Percentiles rank a stretch among this genome's conserved stretches.
These are phyloP conservation scores for Pristionchus exspectatus DNA, from an alignment of 2,888 invertebrate species.

Conservation along the genomic window DNA sequence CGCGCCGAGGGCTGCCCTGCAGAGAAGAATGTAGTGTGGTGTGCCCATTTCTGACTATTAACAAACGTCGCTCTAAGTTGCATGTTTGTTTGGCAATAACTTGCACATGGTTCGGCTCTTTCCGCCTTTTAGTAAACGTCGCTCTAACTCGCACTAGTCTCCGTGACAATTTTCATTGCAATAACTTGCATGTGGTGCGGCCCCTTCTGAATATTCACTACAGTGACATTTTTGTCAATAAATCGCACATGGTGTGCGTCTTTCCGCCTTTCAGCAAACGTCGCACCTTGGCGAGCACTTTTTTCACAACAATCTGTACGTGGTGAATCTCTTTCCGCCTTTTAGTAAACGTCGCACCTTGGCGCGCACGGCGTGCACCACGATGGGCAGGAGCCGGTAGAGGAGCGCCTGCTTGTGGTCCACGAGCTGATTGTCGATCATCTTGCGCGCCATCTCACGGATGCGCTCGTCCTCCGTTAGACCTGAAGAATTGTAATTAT, in stretches of 20 bases:
- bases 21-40: neutral
- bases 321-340: neutral
- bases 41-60: too few relatives aligned
- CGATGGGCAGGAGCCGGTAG: conserved; percentile 41
- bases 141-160: too few relatives aligned
- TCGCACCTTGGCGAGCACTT: too few relatives aligned
- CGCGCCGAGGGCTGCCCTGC: conserved; percentile 38
- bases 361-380: conserved; percentile 48
- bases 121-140: too few relatives aligned
- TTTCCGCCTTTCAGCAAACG: too few relatives aligned
- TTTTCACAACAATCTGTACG: neutral
- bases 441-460: neutral
- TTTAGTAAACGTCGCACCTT: conserved; percentile 21
- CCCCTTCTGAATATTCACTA: too few relatives aligned
- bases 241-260: too few relatives aligned
- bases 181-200: neutral
- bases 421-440: conserved; percentile 22
- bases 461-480: conserved; percentile 53
- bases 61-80: too few relatives aligned
- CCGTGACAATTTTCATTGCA: neutral
- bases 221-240: too few relatives aligned
- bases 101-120: neutral
- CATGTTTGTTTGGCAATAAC: neutral
- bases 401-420: conserved; percentile 13
- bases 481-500: neutral